A percentile compares a stretch with the other conserved stretches of the same genome.
Conservation (phyloP, 2,888 invertebrate species). For the Ophonus ardosiacus region DNA sequence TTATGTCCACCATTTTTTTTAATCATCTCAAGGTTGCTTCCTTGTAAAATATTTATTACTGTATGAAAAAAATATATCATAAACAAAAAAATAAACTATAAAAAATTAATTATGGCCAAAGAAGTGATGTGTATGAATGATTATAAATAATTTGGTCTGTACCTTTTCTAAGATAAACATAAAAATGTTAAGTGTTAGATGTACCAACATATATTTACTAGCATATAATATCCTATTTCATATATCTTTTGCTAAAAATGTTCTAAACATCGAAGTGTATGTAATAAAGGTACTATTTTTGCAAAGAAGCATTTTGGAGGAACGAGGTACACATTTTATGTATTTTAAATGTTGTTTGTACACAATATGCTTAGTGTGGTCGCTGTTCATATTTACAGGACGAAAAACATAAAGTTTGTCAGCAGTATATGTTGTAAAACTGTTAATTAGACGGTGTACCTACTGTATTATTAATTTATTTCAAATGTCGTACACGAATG, state of each 20-base stretch:
- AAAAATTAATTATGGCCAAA: neutral
- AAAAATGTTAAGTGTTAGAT: constrained; percentile 31
- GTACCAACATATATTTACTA: constrained; percentile 26
- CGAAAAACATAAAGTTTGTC: neutral
- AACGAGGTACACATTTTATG: constrained; percentile 15
- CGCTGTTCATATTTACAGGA: constrained; percentile 7
- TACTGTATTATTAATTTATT: constrained; percentile 41
- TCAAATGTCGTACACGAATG: constrained; percentile 38
- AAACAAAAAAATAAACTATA: neutral
- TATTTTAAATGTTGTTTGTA: constrained; percentile 35
- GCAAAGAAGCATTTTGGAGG: neutral
- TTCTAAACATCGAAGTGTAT: constrained; percentile 1
- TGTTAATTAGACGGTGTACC: constrained; percentile 31
- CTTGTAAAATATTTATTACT: neutral
- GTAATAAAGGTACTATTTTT: constrained; percentile 9
- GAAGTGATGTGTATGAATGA: neutral
- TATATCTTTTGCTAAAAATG: constrained; percentile 33
- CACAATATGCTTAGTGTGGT: constrained; percentile 50
- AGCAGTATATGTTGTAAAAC: constrained; percentile 40
- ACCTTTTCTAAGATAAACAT: neutral
- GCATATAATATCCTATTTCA: constrained; percentile 17
- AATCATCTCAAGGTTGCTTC: too few relatives aligned
- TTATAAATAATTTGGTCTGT: neutral
- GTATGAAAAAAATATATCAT: neutral
- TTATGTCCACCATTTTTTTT: too few relatives aligned